Evolutionary conservation across 2,797 vertebrate species (phyloP).

Genomic region (Microtus californicus): DNA sequence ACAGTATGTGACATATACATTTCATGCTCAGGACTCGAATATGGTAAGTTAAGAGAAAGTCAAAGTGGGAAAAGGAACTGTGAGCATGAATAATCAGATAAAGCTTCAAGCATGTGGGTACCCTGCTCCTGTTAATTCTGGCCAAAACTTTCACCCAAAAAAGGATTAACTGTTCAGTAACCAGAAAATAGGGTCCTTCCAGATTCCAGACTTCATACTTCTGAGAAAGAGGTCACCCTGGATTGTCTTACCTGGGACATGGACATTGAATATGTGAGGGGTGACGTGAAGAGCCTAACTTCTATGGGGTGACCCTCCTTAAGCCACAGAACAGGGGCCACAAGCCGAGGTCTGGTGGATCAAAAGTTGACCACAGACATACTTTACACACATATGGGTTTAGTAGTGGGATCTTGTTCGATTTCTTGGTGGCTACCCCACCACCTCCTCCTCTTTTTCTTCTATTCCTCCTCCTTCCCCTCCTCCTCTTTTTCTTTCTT

Average conservation of each 20-base stretch:
- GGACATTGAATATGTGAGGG: background rate
- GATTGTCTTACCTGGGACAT: background rate
- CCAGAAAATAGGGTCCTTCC: background rate
- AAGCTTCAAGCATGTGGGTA: background rate
- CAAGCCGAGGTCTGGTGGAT: background rate
- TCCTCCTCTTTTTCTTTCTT: fast-evolving
- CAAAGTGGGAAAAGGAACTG: slow-evolving; percentile 7
- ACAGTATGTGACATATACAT: background rate
- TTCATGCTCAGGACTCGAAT: slow-evolving; percentile 52
- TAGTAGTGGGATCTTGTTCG: background rate
- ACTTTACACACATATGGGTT: background rate
- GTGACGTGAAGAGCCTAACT: background rate
- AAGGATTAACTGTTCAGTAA: background rate
- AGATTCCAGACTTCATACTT: background rate
- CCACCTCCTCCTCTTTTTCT: background rate
- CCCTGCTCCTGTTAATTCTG: background rate
- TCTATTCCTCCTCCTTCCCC: too few relatives aligned
- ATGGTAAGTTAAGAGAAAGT: slow-evolving; percentile 39
- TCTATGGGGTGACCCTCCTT: background rate
- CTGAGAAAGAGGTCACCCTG: background rate
- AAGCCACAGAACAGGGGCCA: background rate
- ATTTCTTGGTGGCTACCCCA: background rate
- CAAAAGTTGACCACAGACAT: background rate
- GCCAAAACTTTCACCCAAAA: background rate
- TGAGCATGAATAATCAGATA: background rate